phyloP scores from a whole-genome alignment of 2,113 vertebrate genomes.

The Pagrus major region DNA sequence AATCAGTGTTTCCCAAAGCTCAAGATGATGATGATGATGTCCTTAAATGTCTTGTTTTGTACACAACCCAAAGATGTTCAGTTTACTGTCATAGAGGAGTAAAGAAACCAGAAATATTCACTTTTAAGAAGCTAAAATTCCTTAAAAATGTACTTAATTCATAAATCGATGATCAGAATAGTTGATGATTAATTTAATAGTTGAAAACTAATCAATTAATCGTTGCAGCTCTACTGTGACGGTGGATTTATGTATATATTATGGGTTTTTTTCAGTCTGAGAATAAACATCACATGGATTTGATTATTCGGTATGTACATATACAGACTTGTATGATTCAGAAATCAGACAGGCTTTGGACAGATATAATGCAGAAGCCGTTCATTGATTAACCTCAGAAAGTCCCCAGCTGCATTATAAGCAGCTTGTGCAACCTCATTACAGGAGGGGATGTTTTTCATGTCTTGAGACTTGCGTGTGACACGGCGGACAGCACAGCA shows the following conservation, averaged over 20 bases:
- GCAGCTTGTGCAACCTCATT: constrained; percentile 75
- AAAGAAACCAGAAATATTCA: too few species aligned
- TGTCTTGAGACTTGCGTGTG: constrained; percentile 78
- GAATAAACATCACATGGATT: constrained; percentile 36
- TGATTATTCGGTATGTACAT: background rate
- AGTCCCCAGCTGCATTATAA: constrained; percentile 69
- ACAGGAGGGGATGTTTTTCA: constrained; percentile 72
- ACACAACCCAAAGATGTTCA: too few species aligned
- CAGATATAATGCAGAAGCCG: constrained; percentile 55
- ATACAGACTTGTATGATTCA: constrained; percentile 37
- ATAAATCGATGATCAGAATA: too few species aligned
- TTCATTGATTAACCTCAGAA: constrained; percentile 74
- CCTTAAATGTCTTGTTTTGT: too few species aligned
- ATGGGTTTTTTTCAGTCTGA: constrained; percentile 5
- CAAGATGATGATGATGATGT: too few species aligned
- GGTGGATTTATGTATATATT: background rate
- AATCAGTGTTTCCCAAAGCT: too few species aligned
- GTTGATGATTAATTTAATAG: too few species aligned
- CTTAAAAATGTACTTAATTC: too few species aligned
- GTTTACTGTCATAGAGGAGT: too few species aligned
- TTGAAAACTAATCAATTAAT: too few species aligned
- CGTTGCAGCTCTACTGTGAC: too few species aligned
- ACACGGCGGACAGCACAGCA: constrained; percentile 80
- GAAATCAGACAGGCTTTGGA: constrained; percentile 34
- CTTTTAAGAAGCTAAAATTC: too few species aligned